Base-by-base conservation (phyloP, 30 jellyfish, hydroid and myxozoan genomes). In the Turritopsis dohrnii region DNA sequence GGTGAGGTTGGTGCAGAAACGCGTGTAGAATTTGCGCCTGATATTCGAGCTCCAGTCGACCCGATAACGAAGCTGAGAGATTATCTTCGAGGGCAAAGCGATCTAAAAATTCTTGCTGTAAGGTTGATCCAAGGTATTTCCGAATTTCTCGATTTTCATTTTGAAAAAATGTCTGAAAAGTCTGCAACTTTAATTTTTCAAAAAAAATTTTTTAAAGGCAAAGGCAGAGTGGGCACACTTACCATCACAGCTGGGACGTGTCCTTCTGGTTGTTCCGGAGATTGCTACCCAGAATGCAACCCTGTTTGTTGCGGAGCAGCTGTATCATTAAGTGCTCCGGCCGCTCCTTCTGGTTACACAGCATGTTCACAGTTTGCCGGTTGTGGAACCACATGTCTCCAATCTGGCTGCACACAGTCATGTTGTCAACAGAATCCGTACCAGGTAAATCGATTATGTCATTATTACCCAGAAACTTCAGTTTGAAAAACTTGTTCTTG, bases 281-380 rank as follows among this genome's bases (percentile, higher is more conserved):
- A 92, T 82, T 92, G 98, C 54, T 92, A 88, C 95, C 98, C 98
- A 53, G 98, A 92, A 84, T 92, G 98, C 83, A 84, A 79, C 54
- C 98, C 98, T 22, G 88, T 79, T 52, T 92, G 98, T 84, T 92
- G 98, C 83, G 84, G 91, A 52, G 86, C 81, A 20, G 87, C 96
- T 27, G 85, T 92, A 80, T 65, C 84, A 23, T 71, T 92, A 27
- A 88, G 92, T 29, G 89, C 87, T 21, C 98, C 98, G 5, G 96
- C 95, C 22, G 79, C 80, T 13, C 89, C 92, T 0, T 76, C 96
- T 26, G 88, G 89, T 13, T 82, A 66, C 71, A 82, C 89, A 3
- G 89, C 89, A 27, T 82, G 89, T 82, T 22, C 89, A n/a, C 89
- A 82, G 53, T 82, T 23, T 4, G 87, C 89, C 65, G 76, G 52